Percentiles rank a stretch among this genome's conserved stretches.
These are phyloP conservation scores for Phaenicophaeus curvirostris DNA, from an alignment of 2,797 vertebrate species.

Conservation along the genomic window DNA sequence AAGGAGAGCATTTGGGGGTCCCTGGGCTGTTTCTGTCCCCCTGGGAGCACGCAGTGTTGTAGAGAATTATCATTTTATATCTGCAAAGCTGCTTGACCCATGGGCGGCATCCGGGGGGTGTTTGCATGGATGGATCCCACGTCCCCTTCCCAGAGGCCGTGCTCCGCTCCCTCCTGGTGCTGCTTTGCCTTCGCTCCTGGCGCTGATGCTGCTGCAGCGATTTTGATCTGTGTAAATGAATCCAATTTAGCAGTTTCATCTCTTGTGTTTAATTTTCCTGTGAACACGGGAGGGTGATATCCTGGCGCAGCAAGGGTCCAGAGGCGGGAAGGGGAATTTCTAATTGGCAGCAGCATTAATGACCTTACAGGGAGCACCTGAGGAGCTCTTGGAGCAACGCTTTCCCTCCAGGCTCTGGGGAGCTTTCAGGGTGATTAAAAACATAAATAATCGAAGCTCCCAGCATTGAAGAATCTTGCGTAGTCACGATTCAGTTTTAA, in stretches of 20 bases:
- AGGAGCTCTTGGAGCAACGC: not conserved
- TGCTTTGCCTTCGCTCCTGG: not conserved
- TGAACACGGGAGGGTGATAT: conserved; percentile 27
- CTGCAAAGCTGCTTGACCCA: not conserved
- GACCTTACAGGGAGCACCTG: not conserved
- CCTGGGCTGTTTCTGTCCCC: not conserved
- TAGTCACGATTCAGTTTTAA: not conserved
- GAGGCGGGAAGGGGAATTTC: not conserved
- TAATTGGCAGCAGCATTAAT: not conserved
- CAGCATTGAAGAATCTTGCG: not conserved
- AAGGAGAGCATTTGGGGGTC: not conserved
- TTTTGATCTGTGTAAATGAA: not conserved
- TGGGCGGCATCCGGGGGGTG: not conserved
- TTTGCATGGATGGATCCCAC: not conserved
- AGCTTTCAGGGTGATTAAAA: not conserved
- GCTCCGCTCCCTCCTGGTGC: rapidly evolving
- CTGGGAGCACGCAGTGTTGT: rapidly evolving
- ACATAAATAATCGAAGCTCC: not conserved
- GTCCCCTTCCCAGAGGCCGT: no score
- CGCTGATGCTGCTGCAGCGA: not conserved
- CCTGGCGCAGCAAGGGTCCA: not conserved
- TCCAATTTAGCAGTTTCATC: conserved; percentile 3
- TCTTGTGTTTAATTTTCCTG: conserved; percentile 32
- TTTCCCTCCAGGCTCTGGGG: not conserved
- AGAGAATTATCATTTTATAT: not conserved